These are phyloP conservation scores for Varroa destructor DNA, from an alignment of 1,140 invertebrate genomes.

Conservation along the genomic window DNA sequence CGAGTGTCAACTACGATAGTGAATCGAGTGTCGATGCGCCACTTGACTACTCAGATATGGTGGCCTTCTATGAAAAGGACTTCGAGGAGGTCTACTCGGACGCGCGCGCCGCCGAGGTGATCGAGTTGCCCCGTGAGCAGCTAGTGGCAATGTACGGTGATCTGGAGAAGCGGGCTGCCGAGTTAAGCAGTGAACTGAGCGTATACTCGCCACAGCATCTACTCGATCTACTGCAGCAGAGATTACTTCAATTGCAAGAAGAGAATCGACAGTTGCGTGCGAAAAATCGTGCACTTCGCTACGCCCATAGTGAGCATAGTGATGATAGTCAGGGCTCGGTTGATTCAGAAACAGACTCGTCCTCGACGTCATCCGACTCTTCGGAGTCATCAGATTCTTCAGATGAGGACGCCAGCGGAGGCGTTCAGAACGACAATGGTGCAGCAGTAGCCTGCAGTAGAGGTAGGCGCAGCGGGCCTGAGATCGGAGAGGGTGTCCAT, in stretches of 20 bases:
- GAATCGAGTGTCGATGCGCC: not conserved
- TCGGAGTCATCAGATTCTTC: not conserved
- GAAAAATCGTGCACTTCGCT: constrained; percentile 9
- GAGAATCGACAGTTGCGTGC: constrained; percentile 16
- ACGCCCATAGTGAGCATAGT: constrained; percentile 22
- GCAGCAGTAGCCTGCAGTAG: not conserved
- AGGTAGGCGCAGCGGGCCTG: not conserved
- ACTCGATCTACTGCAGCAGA: constrained; percentile 8
- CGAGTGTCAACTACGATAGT: constrained; percentile 25
- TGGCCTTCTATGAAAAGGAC: constrained; percentile 26
- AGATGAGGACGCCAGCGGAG: not conserved
- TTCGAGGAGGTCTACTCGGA: constrained; percentile 24
- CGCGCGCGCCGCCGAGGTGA: constrained; percentile 16
- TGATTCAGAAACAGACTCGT: constrained; percentile 18
- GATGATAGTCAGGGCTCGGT: constrained; percentile 24
- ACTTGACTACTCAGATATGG: constrained; percentile 14
- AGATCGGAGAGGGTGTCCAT: not conserved
- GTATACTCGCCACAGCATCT: constrained; percentile 24
- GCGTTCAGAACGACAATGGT: not conserved
- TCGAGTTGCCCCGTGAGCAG: constrained; percentile 19
- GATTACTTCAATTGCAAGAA: constrained; percentile 7
- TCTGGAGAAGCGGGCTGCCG: constrained; percentile 8
- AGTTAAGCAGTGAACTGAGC: constrained; percentile 14
- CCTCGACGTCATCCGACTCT: not conserved
- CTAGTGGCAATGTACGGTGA: constrained; percentile 18